Percentiles rank a stretch among this genome's conserved stretches.
These are phyloP conservation scores for Plecotus auritus DNA, from an alignment of 2,113 vertebrate species.

Conservation along the genomic window DNA sequence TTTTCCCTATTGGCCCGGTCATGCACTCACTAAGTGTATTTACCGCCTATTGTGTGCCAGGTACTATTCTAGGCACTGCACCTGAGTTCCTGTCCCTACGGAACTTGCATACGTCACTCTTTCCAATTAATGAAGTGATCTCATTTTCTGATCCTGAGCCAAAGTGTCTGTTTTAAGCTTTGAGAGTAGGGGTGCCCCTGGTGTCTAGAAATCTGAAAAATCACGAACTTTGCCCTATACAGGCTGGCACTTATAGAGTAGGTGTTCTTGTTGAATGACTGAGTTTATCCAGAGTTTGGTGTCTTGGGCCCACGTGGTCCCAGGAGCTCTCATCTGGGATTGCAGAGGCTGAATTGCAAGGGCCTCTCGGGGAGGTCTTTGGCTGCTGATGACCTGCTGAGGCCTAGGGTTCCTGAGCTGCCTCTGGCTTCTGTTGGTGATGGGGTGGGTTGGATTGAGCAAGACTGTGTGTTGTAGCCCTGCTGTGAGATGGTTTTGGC, in stretches of 20 bases:
- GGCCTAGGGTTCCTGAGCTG: background rate
- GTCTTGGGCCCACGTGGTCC: background rate
- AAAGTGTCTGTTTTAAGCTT: background rate
- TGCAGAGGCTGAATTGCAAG: background rate
- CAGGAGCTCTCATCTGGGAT: background rate
- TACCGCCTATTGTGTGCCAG: background rate
- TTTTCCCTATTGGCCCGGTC: background rate
- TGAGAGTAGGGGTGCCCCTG: background rate
- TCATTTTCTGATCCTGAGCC: background rate
- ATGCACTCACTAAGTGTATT: background rate
- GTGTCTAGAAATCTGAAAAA: background rate
- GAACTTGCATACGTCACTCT: background rate
- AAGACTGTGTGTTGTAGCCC: background rate
- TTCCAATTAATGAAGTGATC: background rate
- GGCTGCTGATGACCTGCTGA: background rate
- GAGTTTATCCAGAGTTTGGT: background rate
- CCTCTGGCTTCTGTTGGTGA: background rate
- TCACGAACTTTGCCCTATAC: fast-evolving
- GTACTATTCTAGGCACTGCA: background rate
- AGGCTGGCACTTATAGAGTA: background rate
- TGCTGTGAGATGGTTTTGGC: background rate
- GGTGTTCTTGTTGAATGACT: background rate
- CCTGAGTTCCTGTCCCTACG: background rate
- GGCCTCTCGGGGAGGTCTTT: background rate
- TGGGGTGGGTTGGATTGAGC: background rate